Conservation (phyloP, 2,888 invertebrate genomes). For the Hypselothyrea guttata region DNA sequence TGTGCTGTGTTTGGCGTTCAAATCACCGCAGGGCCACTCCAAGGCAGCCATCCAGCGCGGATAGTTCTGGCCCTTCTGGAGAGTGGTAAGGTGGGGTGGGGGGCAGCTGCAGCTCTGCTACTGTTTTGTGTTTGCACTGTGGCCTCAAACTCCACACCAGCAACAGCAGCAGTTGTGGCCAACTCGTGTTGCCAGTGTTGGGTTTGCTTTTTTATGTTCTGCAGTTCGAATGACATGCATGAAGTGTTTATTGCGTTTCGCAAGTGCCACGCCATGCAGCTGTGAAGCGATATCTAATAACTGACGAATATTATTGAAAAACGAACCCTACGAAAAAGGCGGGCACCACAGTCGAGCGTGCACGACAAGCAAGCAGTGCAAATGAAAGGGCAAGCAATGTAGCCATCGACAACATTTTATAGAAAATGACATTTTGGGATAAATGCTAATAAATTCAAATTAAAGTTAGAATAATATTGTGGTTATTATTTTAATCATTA, state of each 20-base stretch:
- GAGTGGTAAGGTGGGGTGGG: slow-evolving; percentile 15
- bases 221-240: slow-evolving; percentile 51
- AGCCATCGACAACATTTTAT: too few relatives aligned
- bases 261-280: slow-evolving; percentile 36
- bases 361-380: too few relatives aligned
- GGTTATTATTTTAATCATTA: too few relatives aligned
- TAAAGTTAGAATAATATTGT: too few relatives aligned
- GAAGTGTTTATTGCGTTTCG: slow-evolving; percentile 67
- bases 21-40: slow-evolving; percentile 64
- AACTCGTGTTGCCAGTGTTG: slow-evolving; percentile 17
- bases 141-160: slow-evolving; percentile 10
- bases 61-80: slow-evolving; percentile 27
- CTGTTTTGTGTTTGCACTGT: slow-evolving; percentile 23
- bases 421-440: too few relatives aligned
- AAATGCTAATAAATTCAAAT: too few relatives aligned
- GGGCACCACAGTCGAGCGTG: neutral
- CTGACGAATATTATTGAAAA: slow-evolving; percentile 33
- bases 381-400: too few relatives aligned
- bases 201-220: slow-evolving; percentile 7
- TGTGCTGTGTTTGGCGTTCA: slow-evolving; percentile 53
- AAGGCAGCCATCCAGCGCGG: slow-evolving; percentile 29
- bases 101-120: neutral
- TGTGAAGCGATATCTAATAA: slow-evolving; percentile 44
- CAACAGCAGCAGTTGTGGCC: slow-evolving; percentile 20
- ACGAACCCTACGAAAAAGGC: neutral